These are phyloP conservation scores for Phataginus tetradactyla DNA, from an alignment of 2,797 vertebrate genomes.

Conservation along the genomic window DNA sequence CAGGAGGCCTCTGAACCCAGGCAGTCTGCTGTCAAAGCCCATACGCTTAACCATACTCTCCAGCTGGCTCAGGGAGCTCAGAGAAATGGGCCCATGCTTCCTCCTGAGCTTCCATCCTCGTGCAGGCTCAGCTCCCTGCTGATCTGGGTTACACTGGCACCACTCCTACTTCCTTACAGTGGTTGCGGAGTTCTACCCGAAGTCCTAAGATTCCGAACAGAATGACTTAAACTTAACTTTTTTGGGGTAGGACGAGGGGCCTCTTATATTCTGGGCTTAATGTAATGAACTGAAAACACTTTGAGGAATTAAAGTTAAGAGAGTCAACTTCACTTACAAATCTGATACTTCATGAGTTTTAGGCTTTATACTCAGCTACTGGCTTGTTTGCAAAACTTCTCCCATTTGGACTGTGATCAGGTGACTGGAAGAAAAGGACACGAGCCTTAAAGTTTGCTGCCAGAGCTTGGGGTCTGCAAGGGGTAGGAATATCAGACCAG, in stretches of 20 bases:
- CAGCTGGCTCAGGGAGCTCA: background rate
- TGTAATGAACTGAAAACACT: background rate
- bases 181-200: background rate
- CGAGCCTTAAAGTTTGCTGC: accelerated
- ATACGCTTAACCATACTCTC: too few relatives aligned
- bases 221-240: background rate
- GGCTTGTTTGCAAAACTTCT: background rate
- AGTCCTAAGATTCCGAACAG: background rate
- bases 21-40: background rate
- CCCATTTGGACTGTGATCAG: background rate
- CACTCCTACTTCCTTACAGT: background rate
- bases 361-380: background rate
- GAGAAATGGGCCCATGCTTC: background rate
- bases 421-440: background rate
- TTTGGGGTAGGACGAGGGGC: accelerated
- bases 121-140: background rate
- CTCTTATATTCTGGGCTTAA: background rate
- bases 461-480: background rate
- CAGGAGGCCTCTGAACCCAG: background rate
- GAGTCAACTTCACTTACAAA: background rate
- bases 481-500: background rate
- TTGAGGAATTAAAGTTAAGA: background rate
- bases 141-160: accelerated
- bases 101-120: background rate
- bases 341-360: background rate